Evolutionary conservation across 2,797 vertebrate genomes (phyloP).

Genomic region (Mastacembelus armatus): DNA sequence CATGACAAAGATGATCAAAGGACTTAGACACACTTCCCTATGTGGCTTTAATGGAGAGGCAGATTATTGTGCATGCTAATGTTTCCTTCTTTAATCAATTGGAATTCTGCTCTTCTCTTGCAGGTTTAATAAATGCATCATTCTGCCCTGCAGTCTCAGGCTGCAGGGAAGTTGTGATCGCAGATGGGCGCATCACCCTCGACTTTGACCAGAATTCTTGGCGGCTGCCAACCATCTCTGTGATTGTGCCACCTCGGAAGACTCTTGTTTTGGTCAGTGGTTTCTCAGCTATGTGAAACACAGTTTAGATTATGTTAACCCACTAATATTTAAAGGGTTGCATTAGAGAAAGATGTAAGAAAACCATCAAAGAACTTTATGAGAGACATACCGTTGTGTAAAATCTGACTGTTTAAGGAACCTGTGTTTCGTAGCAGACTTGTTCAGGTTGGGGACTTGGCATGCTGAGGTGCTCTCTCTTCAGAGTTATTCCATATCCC

Average conservation of each 20-base stretch:
- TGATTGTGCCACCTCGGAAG: constrained; percentile 85
- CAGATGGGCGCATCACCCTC: constrained; percentile 84
- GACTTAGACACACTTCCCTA: constrained; percentile 30
- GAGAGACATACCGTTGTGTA: constrained; percentile 12
- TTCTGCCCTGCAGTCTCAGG: constrained; percentile 92
- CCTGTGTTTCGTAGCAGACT: constrained; percentile 24
- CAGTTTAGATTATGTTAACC: background rate
- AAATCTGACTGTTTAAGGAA: constrained; percentile 16
- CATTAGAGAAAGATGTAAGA: background rate
- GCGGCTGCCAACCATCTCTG: constrained; percentile 80
- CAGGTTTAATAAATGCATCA: constrained; percentile 88
- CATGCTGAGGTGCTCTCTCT: constrained; percentile 40
- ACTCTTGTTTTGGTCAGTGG: constrained; percentile 88
- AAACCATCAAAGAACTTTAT: background rate
- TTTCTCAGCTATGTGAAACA: background rate
- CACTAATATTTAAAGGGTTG: background rate
- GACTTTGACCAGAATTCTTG: constrained; percentile 77
- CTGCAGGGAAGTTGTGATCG: constrained; percentile 87
- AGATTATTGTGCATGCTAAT: constrained; percentile 5
- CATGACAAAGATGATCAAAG: constrained; percentile 56
- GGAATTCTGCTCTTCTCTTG: constrained; percentile 14
- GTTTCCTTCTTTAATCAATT: constrained; percentile 2
- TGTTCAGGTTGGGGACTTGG: constrained; percentile 47
- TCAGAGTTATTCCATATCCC: constrained; percentile 49
- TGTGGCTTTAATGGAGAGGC: constrained; percentile 26